Conservation (phyloP, 1,140 invertebrate species). For the Aradophagus sp. region DNA sequence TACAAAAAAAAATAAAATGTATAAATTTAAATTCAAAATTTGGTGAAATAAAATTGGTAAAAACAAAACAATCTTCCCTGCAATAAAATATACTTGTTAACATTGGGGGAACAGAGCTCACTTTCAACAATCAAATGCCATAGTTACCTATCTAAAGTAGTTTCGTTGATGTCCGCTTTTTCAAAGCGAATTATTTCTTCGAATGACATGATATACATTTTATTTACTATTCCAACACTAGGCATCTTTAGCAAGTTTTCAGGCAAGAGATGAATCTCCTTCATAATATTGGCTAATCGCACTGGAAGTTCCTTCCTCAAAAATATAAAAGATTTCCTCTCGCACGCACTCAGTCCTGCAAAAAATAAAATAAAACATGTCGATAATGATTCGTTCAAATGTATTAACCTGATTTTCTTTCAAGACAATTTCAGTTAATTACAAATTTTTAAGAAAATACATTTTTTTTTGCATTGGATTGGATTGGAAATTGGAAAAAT, state of each 20-base stretch:
- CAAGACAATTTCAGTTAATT: no score
- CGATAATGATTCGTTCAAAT: neutral
- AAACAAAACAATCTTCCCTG: no score
- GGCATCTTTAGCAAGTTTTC: slow-evolving; percentile 91
- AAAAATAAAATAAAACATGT: slow-evolving; percentile 10
- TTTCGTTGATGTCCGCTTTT: slow-evolving; percentile 81
- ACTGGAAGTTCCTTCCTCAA: slow-evolving; percentile 97
- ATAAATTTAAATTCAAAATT: no score
- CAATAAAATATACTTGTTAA: no score
- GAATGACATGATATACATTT: slow-evolving; percentile 94
- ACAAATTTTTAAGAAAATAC: no score
- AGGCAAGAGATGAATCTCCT: slow-evolving; percentile 95
- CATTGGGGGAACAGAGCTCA: no score
- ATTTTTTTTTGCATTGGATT: no score
- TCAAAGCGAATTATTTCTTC: slow-evolving; percentile 95
- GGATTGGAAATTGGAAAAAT: no score
- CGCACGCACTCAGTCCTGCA: slow-evolving; percentile 91
- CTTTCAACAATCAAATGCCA: no score
- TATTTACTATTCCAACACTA: slow-evolving; percentile 90
- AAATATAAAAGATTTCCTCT: slow-evolving; percentile 92
- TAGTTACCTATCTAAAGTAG: slow-evolving; percentile 81
- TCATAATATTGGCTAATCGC: slow-evolving; percentile 97
- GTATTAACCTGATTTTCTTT: no score
- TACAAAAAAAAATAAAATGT: no score
- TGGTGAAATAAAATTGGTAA: no score